Evolutionary conservation across 2,888 invertebrate species (phyloP).

Genomic region (Chironomus tentans): DNA sequence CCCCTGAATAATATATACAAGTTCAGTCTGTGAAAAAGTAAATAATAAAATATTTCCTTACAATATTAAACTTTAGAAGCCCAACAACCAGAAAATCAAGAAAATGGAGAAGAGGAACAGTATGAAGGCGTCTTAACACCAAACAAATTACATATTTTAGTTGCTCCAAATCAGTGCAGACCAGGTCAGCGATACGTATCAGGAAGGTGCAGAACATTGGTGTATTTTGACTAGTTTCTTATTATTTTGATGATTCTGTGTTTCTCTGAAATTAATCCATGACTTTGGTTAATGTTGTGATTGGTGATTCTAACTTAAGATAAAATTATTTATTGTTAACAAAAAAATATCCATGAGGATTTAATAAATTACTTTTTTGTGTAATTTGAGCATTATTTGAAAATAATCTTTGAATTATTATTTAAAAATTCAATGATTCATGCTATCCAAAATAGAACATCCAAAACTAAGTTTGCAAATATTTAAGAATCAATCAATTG

Average conservation of each 20-base stretch:
- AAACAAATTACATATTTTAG: neutral
- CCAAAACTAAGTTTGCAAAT: no score
- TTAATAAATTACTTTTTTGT: neutral
- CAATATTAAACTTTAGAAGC: neutral
- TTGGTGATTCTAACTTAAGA: neutral
- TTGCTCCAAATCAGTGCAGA: constrained; percentile 2
- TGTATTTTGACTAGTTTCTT: neutral
- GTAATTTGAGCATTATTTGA: no score
- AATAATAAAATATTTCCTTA: neutral
- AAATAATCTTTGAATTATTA: no score
- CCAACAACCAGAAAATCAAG: neutral
- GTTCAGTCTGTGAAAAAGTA: no score
- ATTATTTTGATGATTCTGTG: no score
- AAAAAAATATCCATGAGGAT: neutral
- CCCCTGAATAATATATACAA: no score
- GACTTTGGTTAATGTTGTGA: no score
- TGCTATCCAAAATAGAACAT: no score
- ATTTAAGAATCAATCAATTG: no score
- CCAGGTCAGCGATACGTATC: neutral
- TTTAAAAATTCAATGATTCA: no score
- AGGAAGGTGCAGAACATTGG: neutral
- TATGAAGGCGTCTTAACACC: neutral
- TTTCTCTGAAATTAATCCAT: no score
- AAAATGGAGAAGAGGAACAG: neutral
- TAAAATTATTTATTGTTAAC: neutral